Percentiles rank a stretch among this genome's conserved stretches.
phyloP scores from a whole-genome alignment of 2,797 vertebrate genomes.

The Platyrinchus mystaceus region DNA sequence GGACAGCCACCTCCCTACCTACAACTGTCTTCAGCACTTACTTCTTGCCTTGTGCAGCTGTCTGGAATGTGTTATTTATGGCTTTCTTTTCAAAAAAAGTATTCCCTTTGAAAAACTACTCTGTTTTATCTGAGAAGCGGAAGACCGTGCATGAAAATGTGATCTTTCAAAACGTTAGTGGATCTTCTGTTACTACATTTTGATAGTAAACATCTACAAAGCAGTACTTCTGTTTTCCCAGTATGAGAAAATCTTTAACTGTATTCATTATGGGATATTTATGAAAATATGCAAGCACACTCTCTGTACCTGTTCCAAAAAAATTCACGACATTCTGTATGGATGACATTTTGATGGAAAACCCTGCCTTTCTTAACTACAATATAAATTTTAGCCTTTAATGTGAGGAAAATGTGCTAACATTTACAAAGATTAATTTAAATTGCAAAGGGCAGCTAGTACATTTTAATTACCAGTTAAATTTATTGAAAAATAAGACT shows the following conservation, averaged over 20 bases:
- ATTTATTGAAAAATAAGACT: background rate
- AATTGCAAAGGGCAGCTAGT: background rate
- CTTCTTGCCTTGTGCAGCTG: background rate
- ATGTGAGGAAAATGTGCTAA: background rate
- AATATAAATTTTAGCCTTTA: background rate
- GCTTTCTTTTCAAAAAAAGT: background rate
- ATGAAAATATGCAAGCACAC: background rate
- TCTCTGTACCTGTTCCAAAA: background rate
- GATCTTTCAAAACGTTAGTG: background rate
- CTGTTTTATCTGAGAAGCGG: background rate
- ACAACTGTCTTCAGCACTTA: background rate
- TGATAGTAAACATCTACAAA: background rate
- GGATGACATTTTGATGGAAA: background rate
- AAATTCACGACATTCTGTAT: background rate
- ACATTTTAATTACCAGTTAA: background rate
- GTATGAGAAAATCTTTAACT: background rate
- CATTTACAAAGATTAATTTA: background rate
- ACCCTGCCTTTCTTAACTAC: background rate
- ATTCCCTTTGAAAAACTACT: background rate
- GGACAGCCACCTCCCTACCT: background rate
- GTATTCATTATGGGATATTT: background rate
- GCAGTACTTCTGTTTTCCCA: background rate
- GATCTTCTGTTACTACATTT: background rate
- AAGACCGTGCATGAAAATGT: fast-evolving
- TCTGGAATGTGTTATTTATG: background rate